Evolutionary conservation across 2,113 vertebrate species (phyloP), one percentile per base, ranked within the genome.

Genomic region (Chionomys nivalis): DNA sequence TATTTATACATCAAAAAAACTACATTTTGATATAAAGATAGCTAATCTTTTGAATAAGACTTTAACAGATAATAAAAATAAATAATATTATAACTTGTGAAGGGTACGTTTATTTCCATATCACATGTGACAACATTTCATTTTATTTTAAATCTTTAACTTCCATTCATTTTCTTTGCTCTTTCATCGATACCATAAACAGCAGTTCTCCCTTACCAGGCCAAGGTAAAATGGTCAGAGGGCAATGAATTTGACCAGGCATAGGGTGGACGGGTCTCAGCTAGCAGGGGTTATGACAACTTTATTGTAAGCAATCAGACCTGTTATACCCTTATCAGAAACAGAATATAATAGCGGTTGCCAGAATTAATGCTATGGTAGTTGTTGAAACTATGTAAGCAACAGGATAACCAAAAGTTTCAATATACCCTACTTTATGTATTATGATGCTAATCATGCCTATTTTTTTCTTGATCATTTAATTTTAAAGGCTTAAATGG

Each of bases 91-190:
- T 36, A 68, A 7, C 4, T 93, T 78, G 42, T 96, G 81, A 72
- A 65, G 70, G 49, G 1, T 2, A 81, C 68, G 13, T 58, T 3
- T 85, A 90, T 79, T 76, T 90, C 28, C 44, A 81, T 83, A 75
- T 19, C 1, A 65, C 1, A 63, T 21, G 5, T 63, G n/a, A 70
- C 68, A 61, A 70, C 61, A 61, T 33, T 47, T 90, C 63, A 26
- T 89, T 96, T 83, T 81, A 70, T 8, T n/a, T 73, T 94, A 68
- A 91, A n/a, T 3, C 0, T 78, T 95, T 91, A 70, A 10, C 21
- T 23, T 95, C 73, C 1, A 33, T 31, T 91, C 63, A 89, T 90
- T 92, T 33, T 78, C 17, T 83, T 93, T 89, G 39, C 42, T 19
- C 36, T 73, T 4, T 3, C 2, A 79, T 87, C 61, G 73, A n/a